Evolutionary conservation across 2,797 vertebrate genomes (phyloP), one percentile per base, ranked within the genome.

Genomic region (Picus viridis): DNA sequence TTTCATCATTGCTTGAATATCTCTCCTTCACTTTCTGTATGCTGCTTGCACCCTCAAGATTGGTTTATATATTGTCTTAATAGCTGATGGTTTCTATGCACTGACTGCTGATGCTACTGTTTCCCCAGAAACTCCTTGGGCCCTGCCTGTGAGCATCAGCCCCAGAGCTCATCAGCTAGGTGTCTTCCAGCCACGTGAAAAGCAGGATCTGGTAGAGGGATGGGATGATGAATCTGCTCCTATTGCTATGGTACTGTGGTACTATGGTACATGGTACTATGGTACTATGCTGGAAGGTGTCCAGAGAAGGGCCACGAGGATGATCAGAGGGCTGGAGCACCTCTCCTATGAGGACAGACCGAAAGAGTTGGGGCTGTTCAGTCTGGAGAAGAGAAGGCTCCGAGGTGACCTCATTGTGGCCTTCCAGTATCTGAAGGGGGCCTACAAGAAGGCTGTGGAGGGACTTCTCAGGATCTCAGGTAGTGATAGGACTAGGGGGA

Each of bases 181-280:
- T 7, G 19, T 49, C 53, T n/a, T 53, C 58, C 2, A 1, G 12
- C 41, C 1, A 3, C n/a, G 32, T 1, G 1, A 49, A 68, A 62
- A 32, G 56, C 74, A 51, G 15, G 27, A 32, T 47, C 14, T 83
- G 53, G 9, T 39, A 17, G 18, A 49, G 16, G 11, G 19, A 10
- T 19, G n/a, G 23, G 30, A 63, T 8, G 20, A 47, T 65, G 6
- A 24, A 12, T 43, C 39, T 65, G 39, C 32, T 76, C 3, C 45
- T 61, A 65, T 56, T 56, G 65, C 65, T 41, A 0, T 47, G 53
- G 29, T 61, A 51, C 54, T 26, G n/a, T n/a, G n/a, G n/a, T n/a
- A n/a, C n/a, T n/a, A n/a, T n/a, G n/a, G n/a, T n/a, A n/a, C n/a
- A n/a, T n/a, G n/a, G n/a, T n/a, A n/a, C n/a, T n/a, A n/a, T n/a